Conservation (phyloP, 35 echinoderm and acorn worm genomes). For the Heliocidaris erythrogramma region DNA sequence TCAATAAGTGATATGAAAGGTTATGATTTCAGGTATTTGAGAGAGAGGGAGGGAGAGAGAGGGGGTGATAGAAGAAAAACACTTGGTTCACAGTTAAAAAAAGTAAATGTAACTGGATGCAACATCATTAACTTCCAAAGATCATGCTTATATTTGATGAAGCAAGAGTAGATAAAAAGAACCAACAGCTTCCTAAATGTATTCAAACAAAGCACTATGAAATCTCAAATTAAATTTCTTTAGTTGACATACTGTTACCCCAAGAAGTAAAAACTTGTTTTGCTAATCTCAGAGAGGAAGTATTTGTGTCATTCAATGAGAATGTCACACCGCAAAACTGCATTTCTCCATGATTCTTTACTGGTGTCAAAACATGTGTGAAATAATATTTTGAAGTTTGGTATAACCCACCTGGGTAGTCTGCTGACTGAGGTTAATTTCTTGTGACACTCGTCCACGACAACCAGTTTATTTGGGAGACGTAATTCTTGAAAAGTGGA, state of each 20-base stretch:
- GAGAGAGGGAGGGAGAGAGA: background rate
- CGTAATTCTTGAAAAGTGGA: background rate
- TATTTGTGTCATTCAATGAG: background rate
- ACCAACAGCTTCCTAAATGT: background rate
- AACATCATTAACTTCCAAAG: background rate
- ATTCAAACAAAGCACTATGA: background rate
- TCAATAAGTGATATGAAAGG: no score
- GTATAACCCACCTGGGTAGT: background rate
- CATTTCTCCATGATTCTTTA: background rate
- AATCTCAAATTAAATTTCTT: background rate
- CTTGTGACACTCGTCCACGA: background rate
- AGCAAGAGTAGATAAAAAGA: no score
- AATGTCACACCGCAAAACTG: background rate
- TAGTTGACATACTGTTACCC: background rate
- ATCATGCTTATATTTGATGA: background rate
- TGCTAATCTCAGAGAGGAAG: background rate
- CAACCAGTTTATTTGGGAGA: background rate
- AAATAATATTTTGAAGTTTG: conserved; percentile 1
- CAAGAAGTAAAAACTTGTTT: background rate
- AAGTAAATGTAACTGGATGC: no score
- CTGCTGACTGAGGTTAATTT: background rate
- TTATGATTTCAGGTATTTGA: no score
- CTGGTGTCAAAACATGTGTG: background rate
- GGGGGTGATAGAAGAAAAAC: background rate
- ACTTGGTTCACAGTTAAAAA: no score